Conservation (phyloP, 1,140 invertebrate species). For the Pseudomyrmex pallidus region DNA sequence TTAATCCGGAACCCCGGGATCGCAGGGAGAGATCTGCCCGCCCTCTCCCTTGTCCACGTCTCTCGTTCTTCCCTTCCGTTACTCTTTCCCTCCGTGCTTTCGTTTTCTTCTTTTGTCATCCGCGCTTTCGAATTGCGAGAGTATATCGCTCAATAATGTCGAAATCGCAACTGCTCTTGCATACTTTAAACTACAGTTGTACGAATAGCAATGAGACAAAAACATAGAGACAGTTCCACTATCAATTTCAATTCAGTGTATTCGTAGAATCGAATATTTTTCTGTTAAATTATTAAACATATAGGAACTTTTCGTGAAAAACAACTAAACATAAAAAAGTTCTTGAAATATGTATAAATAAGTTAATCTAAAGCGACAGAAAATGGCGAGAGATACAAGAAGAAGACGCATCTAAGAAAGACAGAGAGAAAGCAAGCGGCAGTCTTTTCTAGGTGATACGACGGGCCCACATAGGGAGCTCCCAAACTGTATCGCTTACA, state of each 20-base stretch:
- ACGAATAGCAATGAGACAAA: not conserved
- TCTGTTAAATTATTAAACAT: not conserved
- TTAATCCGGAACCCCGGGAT: conserved; percentile 83
- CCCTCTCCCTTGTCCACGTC: conserved; percentile 61
- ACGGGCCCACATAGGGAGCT: conserved; percentile 45
- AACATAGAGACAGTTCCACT: not conserved
- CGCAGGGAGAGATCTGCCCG: conserved; percentile 72
- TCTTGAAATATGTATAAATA: not conserved
- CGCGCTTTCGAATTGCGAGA: not conserved
- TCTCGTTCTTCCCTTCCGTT: conserved; percentile 42
- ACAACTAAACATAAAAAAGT: not conserved
- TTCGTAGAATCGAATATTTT: not conserved
- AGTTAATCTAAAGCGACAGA: not conserved
- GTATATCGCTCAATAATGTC: conserved; percentile 13
- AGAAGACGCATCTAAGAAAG: not conserved
- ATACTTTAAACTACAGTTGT: conserved; percentile 15
- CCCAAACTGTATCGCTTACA: conserved; percentile 80
- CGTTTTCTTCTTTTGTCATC: conserved; percentile 5
- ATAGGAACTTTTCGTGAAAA: not conserved
- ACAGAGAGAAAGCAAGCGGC: not conserved
- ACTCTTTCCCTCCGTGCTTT: conserved; percentile 21
- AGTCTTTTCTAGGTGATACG: conserved; percentile 38
- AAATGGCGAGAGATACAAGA: not conserved
- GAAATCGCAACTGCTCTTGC: conserved; percentile 1
- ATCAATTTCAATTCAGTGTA: not conserved